Base-by-base conservation (phyloP, 1,140 invertebrate genomes). In the Lordiphosa stackelbergi region DNA sequence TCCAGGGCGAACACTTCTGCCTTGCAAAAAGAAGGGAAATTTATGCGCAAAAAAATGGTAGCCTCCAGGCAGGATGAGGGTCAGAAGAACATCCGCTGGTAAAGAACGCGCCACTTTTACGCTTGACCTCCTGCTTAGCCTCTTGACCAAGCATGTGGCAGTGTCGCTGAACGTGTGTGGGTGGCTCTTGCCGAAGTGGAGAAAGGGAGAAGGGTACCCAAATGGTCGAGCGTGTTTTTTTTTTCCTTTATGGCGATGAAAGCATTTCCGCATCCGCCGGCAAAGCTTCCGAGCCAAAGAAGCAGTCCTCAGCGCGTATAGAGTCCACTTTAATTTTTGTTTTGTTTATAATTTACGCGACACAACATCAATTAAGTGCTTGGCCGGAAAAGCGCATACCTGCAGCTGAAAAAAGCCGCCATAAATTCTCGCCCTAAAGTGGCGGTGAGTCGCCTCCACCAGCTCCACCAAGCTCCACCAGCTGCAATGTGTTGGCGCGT, bases 281-380 rank as follows among this genome's bases (percentile, higher is more conserved):
- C 62, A 48, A 13, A 43, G 55, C 56, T 79, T 66, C 57, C 74
- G 48, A 55, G 38, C 40, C 35, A 13, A 46, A 16, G 31, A 38
- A 22, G 16, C 8, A 34, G 22, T 16, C 0, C 40, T 11, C 6
- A 45, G 12, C n/a, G 22, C 34, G 47, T 55, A 24, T 54, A 52
- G 59, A 84, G 69, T 84, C 77, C 78, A 83, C 78, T 83, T 83
- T 83, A 83, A 83, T 83, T 77, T 83, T 84, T 84, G 77, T 78
- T 81, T 81, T 83, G 77, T 84, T 83, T 84, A 83, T 83, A 84
- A 84, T 83, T 83, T 83, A 83, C 77, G 77, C 77, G 78, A 73
- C 77, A 84, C 77, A 83, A 83, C 77, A 83, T 83, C 77, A 83
- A 83, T 83, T 83, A 83, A 83, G 72, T 83, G 65, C 77, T 83